Conservation (phyloP, 1,140 invertebrate genomes). For the Babylonia areolata region DNA sequence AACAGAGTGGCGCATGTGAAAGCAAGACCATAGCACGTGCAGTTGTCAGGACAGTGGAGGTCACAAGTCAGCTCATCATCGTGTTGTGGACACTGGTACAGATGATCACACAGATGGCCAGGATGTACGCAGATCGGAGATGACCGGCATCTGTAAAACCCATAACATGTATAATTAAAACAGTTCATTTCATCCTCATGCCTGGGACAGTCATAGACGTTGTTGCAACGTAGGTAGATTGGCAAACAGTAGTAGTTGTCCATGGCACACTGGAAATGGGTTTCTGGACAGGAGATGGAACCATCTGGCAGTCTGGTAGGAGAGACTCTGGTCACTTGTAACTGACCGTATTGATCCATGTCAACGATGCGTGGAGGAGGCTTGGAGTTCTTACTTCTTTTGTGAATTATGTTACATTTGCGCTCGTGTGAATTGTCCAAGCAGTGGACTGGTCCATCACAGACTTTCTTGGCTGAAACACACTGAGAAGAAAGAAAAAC, state of each 20-base stretch:
- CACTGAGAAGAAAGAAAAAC: neutral
- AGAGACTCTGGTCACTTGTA: neutral
- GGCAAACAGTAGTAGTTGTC: slow-evolving; percentile 9
- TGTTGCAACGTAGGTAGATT: slow-evolving; percentile 5
- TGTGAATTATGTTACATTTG: neutral
- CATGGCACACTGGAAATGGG: slow-evolving; percentile 15
- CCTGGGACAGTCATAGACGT: slow-evolving; percentile 15
- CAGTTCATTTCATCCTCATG: slow-evolving; percentile 15
- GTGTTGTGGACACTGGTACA: slow-evolving; percentile 17
- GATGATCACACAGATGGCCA: neutral
- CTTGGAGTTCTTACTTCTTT: neutral
- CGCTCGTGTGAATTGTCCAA: neutral
- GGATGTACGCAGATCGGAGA: slow-evolving; percentile 14
- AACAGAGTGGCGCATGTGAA: neutral
- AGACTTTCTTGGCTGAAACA: neutral
- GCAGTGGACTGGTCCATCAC: neutral
- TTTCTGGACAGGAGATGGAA: slow-evolving; percentile 7
- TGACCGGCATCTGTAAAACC: slow-evolving; percentile 12
- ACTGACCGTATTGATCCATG: neutral
- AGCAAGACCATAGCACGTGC: slow-evolving; percentile 7
- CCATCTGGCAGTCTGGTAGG: neutral
- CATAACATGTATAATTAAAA: neutral
- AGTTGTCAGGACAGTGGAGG: neutral
- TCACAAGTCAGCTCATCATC: slow-evolving; percentile 5
- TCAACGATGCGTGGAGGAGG: neutral